phyloP scores from a whole-genome alignment of 2,797 vertebrate species.

The Acridotheres tristis region DNA sequence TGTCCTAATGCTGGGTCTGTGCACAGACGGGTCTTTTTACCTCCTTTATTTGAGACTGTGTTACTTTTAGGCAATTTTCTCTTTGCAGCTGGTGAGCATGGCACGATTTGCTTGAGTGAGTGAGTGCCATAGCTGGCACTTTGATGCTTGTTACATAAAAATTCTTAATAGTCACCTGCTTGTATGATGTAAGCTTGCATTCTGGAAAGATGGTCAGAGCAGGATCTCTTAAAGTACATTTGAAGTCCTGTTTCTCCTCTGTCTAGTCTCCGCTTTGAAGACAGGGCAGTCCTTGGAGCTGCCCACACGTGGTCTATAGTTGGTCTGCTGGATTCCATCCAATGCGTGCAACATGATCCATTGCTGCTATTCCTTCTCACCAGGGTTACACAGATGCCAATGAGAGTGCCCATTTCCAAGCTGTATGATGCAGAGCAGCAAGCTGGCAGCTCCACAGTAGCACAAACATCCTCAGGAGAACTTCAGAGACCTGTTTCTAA shows the following conservation, averaged over 20 bases:
- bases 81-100: neutral
- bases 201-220: neutral
- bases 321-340: neutral
- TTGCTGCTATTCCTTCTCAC: neutral
- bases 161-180: neutral
- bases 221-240: neutral
- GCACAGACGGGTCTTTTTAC: neutral
- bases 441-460: neutral
- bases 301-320: neutral
- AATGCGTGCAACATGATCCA: neutral
- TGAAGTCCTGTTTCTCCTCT: neutral
- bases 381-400: conserved; percentile 30
- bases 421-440: neutral
- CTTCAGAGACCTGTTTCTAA: neutral
- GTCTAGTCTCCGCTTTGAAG: neutral
- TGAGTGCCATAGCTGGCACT: neutral
- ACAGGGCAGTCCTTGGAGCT: neutral
- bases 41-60: neutral
- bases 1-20: neutral
- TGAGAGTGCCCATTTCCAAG: conserved; percentile 57
- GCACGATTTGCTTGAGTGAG: neutral
- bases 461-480: neutral
- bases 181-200: neutral
- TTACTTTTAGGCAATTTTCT: neutral
- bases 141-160: neutral